Evolutionary conservation across 2,888 invertebrate genomes (phyloP).

Genomic region (Mythimna pallens): DNA sequence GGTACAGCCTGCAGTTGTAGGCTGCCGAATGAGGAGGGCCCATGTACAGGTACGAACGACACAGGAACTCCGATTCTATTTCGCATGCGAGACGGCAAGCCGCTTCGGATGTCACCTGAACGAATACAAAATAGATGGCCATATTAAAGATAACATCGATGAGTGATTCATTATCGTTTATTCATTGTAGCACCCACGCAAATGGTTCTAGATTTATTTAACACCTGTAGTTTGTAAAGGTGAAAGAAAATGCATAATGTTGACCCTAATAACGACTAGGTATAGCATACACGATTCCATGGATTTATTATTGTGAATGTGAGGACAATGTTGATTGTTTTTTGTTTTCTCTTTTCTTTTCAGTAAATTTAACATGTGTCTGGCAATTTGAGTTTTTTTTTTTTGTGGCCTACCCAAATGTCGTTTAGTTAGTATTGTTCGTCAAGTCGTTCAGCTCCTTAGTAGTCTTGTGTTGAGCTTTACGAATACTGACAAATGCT

Average conservation of each 20-base stretch:
- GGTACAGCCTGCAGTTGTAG: constrained; percentile 98
- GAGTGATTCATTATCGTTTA: constrained; percentile 52
- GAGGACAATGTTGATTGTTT: no score
- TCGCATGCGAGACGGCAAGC: constrained; percentile 98
- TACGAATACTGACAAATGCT: no score
- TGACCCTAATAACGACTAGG: neutral
- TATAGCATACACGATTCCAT: no score
- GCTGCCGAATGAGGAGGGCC: constrained; percentile 95
- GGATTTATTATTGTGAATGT: no score
- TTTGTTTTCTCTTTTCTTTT: no score
- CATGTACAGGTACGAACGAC: constrained; percentile 95
- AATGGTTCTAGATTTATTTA: constrained; percentile 40
- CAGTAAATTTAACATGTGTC: no score
- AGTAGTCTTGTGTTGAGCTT: no score
- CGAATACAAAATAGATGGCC: constrained; percentile 63
- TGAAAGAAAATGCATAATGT: neutral
- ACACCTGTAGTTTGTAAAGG: constrained; percentile 22
- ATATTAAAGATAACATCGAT: constrained; percentile 54
- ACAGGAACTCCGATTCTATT: constrained; percentile 97
- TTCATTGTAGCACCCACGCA: constrained; percentile 32
- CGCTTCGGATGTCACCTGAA: constrained; percentile 95
- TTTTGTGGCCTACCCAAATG: no score
- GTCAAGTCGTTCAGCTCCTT: no score
- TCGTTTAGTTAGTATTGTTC: no score
- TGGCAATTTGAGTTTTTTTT: no score